Percentiles rank a stretch among this genome's conserved stretches.
phyloP scores from a whole-genome alignment of 2,888 invertebrate species.

The Dolichopus griseipennis region DNA sequence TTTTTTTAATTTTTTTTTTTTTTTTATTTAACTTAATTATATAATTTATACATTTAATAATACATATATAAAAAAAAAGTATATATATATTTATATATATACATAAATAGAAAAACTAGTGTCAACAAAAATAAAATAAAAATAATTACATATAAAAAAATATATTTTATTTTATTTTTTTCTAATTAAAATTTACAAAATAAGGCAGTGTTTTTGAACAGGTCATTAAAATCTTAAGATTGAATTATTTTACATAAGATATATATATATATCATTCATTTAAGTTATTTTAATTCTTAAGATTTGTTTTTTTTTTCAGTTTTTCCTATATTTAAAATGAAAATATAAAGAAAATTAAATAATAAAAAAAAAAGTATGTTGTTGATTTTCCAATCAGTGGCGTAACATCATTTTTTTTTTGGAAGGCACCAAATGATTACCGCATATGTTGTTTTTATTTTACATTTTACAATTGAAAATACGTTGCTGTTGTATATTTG shows the following conservation, averaged over 20 bases:
- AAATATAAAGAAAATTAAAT: too few relatives aligned
- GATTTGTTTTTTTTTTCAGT: too few relatives aligned
- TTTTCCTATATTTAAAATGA: too few relatives aligned
- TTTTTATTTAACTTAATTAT: too few relatives aligned
- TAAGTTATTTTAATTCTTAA: too few relatives aligned
- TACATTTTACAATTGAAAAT: neutral
- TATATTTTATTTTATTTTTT: neutral
- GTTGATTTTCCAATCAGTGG: neutral
- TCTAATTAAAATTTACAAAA: neutral
- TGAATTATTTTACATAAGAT: too few relatives aligned
- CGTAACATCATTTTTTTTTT: neutral
- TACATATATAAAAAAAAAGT: neutral
- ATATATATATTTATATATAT: neutral
- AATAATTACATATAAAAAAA: too few relatives aligned
- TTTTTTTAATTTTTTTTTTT: neutral
- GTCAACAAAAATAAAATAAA: neutral
- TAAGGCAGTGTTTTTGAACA: conserved; percentile 3
- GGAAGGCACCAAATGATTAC: neutral
- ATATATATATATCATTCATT: too few relatives aligned
- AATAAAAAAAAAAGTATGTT: too few relatives aligned
- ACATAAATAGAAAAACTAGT: neutral
- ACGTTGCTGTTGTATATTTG: neutral
- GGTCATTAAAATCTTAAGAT: neutral
- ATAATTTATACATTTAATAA: neutral
- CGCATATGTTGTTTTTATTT: neutral